Base-by-base conservation (phyloP, 2,888 invertebrate genomes). In the Dicyrtoma fusca region DNA sequence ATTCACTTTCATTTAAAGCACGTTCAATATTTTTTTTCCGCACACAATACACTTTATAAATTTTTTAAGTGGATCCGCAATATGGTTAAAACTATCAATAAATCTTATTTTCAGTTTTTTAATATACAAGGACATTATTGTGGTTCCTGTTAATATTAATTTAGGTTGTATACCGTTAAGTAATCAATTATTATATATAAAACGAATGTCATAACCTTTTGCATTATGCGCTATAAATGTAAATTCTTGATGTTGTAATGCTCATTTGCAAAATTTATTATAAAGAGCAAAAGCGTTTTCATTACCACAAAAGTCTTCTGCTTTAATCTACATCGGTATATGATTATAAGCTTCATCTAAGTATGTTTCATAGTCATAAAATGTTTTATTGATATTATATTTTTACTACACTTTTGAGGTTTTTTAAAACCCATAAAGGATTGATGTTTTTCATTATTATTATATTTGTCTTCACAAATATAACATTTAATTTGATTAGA, bases 171-270 rank as follows among this genome's bases (percentile, higher is more conserved):
- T 17, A 51, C 51, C n/a, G 11, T 51, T n/a, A 13, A 10, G 10
- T 13, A 45, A 13, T 10, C 47, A 51, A 10, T 51, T 6, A 51
- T 19, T 51, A 19, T 51, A 51, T 6, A 51, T 51, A 51, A 51
- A 51, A 17, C 4, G 51, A 51, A 3, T 51, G 10, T 51, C 51
- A 51, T 51, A 51, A 17, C 3, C 51, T 51, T 51, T 51, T 51
- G 51, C n/a, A 51, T 51, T 51, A 51, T 51, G 51, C 5, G 51
- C 51, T 51, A 51, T 51, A 17, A 51, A 51, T 17, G 51, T 51
- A 19, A 17, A 51, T 17, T 11, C 51, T 17, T 51, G 4, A 3
- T 51, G 51, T 51, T 51, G n/a, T 19, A 51, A 17, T 3, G 19
- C n/a, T 11, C 51, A 51, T n/a, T 19, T 51, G 11, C 51, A 51